Conservation (phyloP, 2,888 invertebrate species). For the Troglohyphantes excavatus region DNA sequence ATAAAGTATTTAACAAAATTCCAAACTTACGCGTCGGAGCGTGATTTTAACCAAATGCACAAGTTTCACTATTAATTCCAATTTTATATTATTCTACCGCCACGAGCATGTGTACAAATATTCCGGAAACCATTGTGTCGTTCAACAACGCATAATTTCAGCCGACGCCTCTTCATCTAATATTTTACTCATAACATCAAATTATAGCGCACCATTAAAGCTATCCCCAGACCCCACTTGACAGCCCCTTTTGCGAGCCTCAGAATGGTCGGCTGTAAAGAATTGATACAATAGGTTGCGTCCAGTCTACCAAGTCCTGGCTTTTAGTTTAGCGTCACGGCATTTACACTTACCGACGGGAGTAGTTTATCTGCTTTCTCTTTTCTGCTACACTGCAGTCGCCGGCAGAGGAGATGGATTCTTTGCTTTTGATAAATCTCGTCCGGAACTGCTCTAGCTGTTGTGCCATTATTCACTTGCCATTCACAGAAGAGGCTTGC, state of each 20-base stretch:
- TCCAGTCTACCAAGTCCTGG: constrained; percentile 3
- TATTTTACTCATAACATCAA: not conserved
- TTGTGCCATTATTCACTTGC: constrained; percentile 40
- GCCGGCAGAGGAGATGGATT: constrained; percentile 4
- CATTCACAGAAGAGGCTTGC: constrained; percentile 9
- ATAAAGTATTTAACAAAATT: no score
- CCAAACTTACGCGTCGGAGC: no score
- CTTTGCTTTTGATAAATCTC: constrained; percentile 49
- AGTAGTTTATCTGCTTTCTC: constrained; percentile 21
- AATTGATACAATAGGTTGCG: constrained; percentile 25
- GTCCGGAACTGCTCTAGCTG: constrained; percentile 43
- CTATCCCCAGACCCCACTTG: not conserved
- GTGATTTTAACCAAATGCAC: no score
- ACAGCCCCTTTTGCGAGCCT: not conserved
- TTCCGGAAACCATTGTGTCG: no score
- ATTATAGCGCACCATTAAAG: not conserved
- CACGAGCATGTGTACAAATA: no score
- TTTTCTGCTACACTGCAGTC: constrained; percentile 7
- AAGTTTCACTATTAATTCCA: no score
- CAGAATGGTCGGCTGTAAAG: not conserved
- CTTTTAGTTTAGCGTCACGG: not conserved
- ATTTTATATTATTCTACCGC: no score
- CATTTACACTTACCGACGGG: constrained; percentile 33
- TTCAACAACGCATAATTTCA: no score
- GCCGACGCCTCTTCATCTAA: not conserved